Evolutionary conservation across 2,888 invertebrate genomes (phyloP).

Genomic region (Ryuthela nishihirai): DNA sequence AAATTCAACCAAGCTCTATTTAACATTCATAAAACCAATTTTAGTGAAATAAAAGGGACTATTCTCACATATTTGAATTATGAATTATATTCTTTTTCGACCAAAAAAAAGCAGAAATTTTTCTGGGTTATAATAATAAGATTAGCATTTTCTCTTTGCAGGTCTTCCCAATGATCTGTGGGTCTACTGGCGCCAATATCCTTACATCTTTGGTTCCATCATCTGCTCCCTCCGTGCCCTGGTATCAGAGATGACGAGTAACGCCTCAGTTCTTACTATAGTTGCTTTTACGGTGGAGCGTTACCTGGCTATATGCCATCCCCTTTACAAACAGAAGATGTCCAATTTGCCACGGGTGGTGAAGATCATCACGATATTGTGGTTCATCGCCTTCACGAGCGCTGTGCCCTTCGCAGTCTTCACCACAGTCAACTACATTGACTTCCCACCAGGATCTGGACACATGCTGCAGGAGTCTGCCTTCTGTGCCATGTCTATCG

Average conservation of each 20-base stretch:
- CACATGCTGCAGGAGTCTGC: slow-evolving; percentile 60
- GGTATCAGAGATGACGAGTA: slow-evolving; percentile 62
- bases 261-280: slow-evolving; percentile 85
- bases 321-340: slow-evolving; percentile 75
- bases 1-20: no score
- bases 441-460: slow-evolving; percentile 62
- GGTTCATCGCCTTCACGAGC: slow-evolving; percentile 69
- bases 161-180: slow-evolving; percentile 49
- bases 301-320: slow-evolving; percentile 86
- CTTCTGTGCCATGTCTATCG: slow-evolving; percentile 67
- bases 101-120: no score
- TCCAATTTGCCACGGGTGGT: slow-evolving; percentile 76
- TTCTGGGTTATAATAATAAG: no score
- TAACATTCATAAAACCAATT: no score
- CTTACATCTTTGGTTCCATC: slow-evolving; percentile 45
- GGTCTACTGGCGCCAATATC: slow-evolving; percentile 49
- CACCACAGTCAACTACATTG: slow-evolving; percentile 62
- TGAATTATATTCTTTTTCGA: no score
- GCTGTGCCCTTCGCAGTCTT: slow-evolving; percentile 64
- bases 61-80: no score
- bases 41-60: no score
- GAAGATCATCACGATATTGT: slow-evolving; percentile 70
- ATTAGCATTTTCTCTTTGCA: slow-evolving; percentile 14
- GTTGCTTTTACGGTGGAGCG: slow-evolving; percentile 88
- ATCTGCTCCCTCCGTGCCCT: slow-evolving; percentile 49